A percentile compares a stretch with the other conserved stretches of the same genome.
Evolutionary conservation across 1,140 invertebrate species (phyloP).

Genomic region (Heliconius congener): DNA sequence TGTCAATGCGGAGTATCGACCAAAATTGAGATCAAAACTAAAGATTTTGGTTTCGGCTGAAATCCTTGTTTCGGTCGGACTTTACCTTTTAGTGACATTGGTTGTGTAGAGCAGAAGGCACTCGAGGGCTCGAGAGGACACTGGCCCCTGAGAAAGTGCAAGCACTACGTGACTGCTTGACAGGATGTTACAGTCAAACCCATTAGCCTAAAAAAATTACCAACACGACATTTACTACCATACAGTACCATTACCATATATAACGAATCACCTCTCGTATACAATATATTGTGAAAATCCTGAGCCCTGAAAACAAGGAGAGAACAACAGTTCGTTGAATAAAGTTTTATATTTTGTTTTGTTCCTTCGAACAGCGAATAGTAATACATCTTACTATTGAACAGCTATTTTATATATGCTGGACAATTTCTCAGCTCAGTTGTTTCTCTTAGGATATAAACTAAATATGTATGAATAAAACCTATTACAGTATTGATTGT

Average conservation of each 20-base stretch:
- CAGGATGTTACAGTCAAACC: too few species aligned
- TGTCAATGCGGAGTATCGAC: too few species aligned
- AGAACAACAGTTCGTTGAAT: background rate
- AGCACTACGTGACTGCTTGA: too few species aligned
- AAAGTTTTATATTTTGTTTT: conserved; percentile 3
- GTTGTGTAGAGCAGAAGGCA: too few species aligned
- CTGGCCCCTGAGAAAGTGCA: too few species aligned
- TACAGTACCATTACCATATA: background rate
- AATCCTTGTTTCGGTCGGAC: too few species aligned
- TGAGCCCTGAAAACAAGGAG: background rate
- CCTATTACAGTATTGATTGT: background rate
- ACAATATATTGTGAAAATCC: background rate
- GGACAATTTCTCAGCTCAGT: background rate
- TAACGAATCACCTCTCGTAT: background rate
- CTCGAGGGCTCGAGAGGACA: too few species aligned
- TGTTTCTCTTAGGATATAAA: background rate
- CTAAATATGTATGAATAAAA: background rate
- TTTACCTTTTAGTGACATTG: too few species aligned
- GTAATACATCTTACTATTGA: background rate
- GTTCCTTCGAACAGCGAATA: background rate
- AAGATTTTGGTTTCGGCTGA: too few species aligned
- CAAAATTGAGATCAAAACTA: too few species aligned
- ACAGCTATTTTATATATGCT: background rate
- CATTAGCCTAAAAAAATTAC: too few species aligned
- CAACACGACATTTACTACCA: too few species aligned